phyloP scores from a whole-genome alignment of 2,113 vertebrate genomes.

The Prionailurus viverrinus region DNA sequence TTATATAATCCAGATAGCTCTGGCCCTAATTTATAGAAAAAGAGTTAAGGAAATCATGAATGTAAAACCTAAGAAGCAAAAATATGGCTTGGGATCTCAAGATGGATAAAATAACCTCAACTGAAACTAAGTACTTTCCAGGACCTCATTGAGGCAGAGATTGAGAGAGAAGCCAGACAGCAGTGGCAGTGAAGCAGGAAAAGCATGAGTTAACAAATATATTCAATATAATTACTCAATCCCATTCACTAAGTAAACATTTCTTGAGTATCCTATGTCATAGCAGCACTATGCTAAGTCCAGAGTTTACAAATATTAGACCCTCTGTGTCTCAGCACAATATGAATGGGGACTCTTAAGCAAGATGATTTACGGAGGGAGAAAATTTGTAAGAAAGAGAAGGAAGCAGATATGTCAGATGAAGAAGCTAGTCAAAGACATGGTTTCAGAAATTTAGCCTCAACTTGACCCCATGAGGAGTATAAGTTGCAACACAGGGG shows the following conservation, averaged over 20 bases:
- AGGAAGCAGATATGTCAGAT: not conserved
- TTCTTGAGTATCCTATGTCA: not conserved
- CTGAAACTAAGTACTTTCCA: not conserved
- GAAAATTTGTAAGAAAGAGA: not conserved
- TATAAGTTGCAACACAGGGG: not conserved
- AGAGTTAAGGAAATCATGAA: not conserved
- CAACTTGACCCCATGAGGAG: not conserved
- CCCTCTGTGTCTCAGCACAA: not conserved
- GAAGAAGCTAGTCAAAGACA: constrained; percentile 3
- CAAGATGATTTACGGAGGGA: constrained; percentile 1
- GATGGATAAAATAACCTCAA: not conserved
- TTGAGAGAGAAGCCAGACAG: not conserved
- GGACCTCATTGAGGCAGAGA: not conserved
- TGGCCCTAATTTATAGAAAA: not conserved
- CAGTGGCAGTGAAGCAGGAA: constrained; percentile 13
- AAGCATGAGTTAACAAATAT: not conserved
- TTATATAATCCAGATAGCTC: not conserved
- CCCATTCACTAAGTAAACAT: constrained; percentile 40
- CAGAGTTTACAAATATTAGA: constrained; percentile 50
- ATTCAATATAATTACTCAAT: not conserved
- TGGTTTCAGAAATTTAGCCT: constrained; percentile 55
- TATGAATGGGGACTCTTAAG: not conserved
- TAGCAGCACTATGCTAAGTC: not conserved
- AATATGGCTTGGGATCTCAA: constrained; percentile 9
- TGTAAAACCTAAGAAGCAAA: constrained; percentile 45